Evolutionary conservation across 1,140 invertebrate species (phyloP).

Genomic region (Pentalonia nigronervosa): DNA sequence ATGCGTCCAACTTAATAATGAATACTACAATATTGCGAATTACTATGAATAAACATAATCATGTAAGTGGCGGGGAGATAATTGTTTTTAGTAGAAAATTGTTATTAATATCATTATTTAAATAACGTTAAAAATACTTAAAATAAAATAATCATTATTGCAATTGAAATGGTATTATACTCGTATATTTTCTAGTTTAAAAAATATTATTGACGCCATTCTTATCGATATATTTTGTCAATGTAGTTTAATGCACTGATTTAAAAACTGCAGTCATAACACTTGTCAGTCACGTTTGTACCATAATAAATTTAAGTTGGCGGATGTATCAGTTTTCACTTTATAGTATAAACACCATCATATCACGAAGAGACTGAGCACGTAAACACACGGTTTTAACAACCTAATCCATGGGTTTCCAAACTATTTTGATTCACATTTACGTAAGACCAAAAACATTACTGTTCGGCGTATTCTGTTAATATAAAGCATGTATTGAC

Average conservation of each 20-base stretch:
- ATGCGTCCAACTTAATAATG: no score
- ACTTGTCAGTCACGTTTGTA: neutral
- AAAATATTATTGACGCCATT: neutral
- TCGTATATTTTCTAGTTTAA: neutral
- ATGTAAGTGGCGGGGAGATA: neutral
- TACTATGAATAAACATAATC: neutral
- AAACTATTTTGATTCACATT: neutral
- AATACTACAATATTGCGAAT: no score
- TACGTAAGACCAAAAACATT: neutral
- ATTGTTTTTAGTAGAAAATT: neutral
- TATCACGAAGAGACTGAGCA: neutral
- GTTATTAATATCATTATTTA: neutral
- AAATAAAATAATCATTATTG: neutral
- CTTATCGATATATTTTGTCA: neutral
- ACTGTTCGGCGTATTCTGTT: neutral
- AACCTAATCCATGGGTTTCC: neutral
- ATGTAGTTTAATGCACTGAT: neutral
- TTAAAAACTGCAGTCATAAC: slow-evolving; percentile 1
- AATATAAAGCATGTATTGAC: neutral
- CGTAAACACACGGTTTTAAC: neutral
- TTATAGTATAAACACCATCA: neutral
- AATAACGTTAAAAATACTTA: no score
- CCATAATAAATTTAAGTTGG: neutral
- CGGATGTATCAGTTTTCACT: neutral
- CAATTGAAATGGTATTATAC: neutral